phyloP scores from a whole-genome alignment of 2,888 invertebrate species.

The Cantharis flavilabris region DNA sequence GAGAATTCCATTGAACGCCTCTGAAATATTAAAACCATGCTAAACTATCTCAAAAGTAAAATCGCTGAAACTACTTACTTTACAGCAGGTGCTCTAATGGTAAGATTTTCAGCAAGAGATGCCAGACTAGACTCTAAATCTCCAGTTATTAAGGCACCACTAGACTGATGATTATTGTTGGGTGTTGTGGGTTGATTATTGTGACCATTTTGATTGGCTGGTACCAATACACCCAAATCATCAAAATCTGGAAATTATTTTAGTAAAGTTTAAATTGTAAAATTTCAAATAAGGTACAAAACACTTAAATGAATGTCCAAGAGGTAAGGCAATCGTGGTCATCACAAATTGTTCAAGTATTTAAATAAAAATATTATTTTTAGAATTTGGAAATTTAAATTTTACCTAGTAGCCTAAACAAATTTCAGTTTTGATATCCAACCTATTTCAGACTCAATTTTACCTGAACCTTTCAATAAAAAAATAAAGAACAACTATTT shows the following conservation, averaged over 20 bases:
- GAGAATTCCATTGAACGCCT: constrained; percentile 90
- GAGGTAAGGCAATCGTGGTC: neutral
- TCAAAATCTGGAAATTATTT: constrained; percentile 66
- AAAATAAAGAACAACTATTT: neutral
- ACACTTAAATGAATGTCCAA: neutral
- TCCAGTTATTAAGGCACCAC: constrained; percentile 76
- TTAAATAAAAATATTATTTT: neutral
- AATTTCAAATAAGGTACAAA: neutral
- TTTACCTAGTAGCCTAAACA: no score
- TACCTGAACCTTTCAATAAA: neutral
- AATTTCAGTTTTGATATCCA: no score
- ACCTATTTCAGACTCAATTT: neutral
- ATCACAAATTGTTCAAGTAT: neutral
- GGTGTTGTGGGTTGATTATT: constrained; percentile 34
- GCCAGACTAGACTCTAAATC: constrained; percentile 94
- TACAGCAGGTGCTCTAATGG: constrained; percentile 73
- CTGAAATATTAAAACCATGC: constrained; percentile 54
- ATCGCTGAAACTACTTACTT: constrained; percentile 64
- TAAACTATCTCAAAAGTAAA: neutral
- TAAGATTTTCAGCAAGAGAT: constrained; percentile 89
- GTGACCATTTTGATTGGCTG: constrained; percentile 48
- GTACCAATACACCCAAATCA: constrained; percentile 73
- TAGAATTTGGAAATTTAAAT: neutral
- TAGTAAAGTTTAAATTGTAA: neutral
- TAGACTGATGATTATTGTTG: constrained; percentile 45